These are phyloP conservation scores for Sialis fuliginosa DNA, from an alignment of 2,888 invertebrate species.

Conservation along the genomic window DNA sequence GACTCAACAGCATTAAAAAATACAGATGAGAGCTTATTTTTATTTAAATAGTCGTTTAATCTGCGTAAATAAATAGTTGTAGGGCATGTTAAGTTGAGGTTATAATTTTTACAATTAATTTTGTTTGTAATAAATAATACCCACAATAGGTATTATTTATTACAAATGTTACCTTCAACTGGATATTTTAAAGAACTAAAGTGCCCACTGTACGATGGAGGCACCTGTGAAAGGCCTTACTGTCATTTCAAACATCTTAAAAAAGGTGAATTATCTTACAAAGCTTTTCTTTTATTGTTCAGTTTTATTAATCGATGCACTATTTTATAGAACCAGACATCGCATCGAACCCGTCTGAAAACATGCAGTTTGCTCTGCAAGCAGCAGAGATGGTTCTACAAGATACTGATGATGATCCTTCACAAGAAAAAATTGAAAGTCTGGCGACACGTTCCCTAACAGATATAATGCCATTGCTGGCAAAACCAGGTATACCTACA, in stretches of 20 bases:
- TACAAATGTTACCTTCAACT: constrained; percentile 71
- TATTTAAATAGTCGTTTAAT: no score
- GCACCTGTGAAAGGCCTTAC: constrained; percentile 71
- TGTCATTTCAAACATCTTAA: constrained; percentile 82
- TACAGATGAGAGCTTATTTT: no score
- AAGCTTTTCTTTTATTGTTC: not conserved
- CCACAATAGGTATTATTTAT: constrained; percentile 12
- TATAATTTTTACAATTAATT: no score
- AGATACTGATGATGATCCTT: no score
- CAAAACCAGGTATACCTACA: not conserved
- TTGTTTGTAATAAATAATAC: no score
- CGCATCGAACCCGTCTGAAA: not conserved
- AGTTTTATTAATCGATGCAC: no score
- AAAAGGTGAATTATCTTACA: constrained; percentile 21
- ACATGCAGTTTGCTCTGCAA: not conserved
- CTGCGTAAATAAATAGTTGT: no score
- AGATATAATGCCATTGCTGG: no score
- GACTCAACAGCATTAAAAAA: no score
- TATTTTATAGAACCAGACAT: not conserved
- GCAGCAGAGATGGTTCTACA: not conserved
- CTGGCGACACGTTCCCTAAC: no score
- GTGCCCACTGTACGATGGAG: constrained; percentile 71
- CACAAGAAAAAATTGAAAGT: no score
- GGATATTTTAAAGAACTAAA: constrained; percentile 73
- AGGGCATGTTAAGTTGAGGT: no score